phyloP scores from a whole-genome alignment of 2,797 vertebrate genomes.

The Phyllotis vaccarum region DNA sequence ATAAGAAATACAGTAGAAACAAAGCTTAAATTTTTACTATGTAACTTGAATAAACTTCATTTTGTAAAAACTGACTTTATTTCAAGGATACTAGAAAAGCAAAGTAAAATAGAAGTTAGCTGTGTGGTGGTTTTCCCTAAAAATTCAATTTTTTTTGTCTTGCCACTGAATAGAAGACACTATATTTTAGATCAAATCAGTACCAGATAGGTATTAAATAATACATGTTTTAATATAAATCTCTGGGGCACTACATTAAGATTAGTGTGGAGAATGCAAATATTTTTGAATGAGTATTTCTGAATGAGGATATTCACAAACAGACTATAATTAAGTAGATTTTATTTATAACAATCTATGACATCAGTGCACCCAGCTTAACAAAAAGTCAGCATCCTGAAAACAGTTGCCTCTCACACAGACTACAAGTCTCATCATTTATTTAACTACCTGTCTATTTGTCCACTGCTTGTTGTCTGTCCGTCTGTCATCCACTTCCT shows the following conservation, averaged over 20 bases:
- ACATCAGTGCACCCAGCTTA: not conserved
- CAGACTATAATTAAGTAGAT: not conserved
- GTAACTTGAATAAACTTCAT: not conserved
- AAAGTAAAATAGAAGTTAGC: constrained; percentile 38
- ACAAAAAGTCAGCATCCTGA: not conserved
- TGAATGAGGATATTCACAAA: not conserved
- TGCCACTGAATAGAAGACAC: not conserved
- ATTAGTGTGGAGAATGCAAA: not conserved
- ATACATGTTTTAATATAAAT: not conserved
- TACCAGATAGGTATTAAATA: constrained; percentile 16
- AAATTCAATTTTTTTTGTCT: constrained; percentile 10
- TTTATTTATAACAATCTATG: not conserved
- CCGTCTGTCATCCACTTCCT: not conserved
- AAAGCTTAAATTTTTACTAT: not conserved
- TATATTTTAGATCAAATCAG: not conserved
- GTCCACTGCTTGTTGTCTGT: not conserved
- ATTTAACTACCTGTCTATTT: not conserved
- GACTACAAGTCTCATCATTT: not conserved
- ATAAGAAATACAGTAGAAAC: constrained; percentile 17
- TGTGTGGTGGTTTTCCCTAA: not conserved
- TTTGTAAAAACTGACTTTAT: not conserved
- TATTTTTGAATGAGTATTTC: not conserved
- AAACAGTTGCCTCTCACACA: not conserved
- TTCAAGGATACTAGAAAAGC: constrained; percentile 7
- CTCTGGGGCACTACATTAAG: not conserved